A percentile compares a stretch with the other conserved stretches of the same genome.
Conservation (phyloP, 2,113 vertebrate species). For the Mus pahari region DNA sequence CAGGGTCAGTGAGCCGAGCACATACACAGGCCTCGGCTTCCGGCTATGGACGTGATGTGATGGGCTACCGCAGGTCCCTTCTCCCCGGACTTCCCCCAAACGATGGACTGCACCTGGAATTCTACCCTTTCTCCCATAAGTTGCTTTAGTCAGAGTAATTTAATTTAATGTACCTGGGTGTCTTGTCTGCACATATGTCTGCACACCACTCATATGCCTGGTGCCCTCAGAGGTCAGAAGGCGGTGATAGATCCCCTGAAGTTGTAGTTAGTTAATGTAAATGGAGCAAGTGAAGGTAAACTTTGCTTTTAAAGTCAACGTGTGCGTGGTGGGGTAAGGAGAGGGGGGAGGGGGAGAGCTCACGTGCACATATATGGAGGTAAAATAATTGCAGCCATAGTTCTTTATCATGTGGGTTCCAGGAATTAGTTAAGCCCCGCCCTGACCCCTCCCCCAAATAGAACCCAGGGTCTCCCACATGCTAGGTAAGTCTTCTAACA, state of each 20-base stretch:
- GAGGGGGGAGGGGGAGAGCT: background rate
- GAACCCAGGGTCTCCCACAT: too few species aligned
- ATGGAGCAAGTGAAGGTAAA: background rate
- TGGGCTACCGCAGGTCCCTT: too few species aligned
- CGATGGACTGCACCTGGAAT: background rate
- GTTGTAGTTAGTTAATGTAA: background rate
- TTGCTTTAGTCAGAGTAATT: background rate
- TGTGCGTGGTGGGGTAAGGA: background rate
- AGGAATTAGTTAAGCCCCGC: background rate
- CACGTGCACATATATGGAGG: background rate
- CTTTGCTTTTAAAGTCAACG: background rate
- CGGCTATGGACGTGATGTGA: background rate
- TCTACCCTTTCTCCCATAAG: background rate
- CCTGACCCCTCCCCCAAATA: background rate
- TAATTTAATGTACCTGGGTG: background rate
- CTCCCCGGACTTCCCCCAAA: background rate
- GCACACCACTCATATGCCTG: background rate
- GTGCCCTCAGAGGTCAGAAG: background rate
- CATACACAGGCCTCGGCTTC: too few species aligned
- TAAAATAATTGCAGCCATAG: background rate
- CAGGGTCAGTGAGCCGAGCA: background rate
- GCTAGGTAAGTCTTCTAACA: background rate
- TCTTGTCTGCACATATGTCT: background rate
- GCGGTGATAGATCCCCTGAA: background rate
- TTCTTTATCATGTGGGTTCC: background rate